Evolutionary conservation across 1,140 invertebrate genomes (phyloP).

Genomic region (Bombus balteatus): DNA sequence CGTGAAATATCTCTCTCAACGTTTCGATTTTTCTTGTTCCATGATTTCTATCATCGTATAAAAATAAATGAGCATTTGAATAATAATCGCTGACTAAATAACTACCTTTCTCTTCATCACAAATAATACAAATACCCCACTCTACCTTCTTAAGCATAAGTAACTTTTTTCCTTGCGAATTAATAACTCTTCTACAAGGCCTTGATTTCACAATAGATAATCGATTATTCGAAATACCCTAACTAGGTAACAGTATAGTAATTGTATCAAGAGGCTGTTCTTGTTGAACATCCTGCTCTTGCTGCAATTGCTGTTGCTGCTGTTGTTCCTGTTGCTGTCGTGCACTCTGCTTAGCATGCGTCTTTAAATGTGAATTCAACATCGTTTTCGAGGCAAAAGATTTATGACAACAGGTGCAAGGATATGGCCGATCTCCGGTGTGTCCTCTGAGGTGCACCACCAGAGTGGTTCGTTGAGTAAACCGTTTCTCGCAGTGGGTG

Average conservation of each 20-base stretch:
- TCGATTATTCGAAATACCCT: neutral
- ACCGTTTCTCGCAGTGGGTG: conserved; percentile 88
- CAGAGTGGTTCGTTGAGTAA: conserved; percentile 86
- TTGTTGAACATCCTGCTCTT: conserved; percentile 29
- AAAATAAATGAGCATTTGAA: conserved; percentile 33
- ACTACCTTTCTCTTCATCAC: neutral
- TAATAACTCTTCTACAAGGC: neutral
- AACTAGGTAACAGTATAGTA: conserved; percentile 63
- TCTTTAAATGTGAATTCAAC: conserved; percentile 81
- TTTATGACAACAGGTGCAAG: conserved; percentile 84
- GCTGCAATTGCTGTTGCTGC: conserved; percentile 42
- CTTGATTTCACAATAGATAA: neutral
- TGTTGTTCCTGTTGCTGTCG: conserved; percentile 68
- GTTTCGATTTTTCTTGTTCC: neutral
- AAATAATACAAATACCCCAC: neutral
- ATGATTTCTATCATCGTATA: conserved; percentile 7
- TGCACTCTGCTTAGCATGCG: conserved; percentile 80
- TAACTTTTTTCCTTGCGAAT: neutral
- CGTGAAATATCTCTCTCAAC: neutral
- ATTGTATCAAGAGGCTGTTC: conserved; percentile 55
- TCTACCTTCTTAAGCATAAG: neutral
- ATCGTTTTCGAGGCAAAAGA: conserved; percentile 81
- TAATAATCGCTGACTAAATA: neutral
- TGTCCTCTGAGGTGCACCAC: conserved; percentile 84
- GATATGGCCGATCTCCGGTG: conserved; percentile 86